A percentile compares a stretch with the other conserved stretches of the same genome.
phyloP scores from a whole-genome alignment of 2,113 vertebrate genomes.

The Datnioides undecimradiatus region DNA sequence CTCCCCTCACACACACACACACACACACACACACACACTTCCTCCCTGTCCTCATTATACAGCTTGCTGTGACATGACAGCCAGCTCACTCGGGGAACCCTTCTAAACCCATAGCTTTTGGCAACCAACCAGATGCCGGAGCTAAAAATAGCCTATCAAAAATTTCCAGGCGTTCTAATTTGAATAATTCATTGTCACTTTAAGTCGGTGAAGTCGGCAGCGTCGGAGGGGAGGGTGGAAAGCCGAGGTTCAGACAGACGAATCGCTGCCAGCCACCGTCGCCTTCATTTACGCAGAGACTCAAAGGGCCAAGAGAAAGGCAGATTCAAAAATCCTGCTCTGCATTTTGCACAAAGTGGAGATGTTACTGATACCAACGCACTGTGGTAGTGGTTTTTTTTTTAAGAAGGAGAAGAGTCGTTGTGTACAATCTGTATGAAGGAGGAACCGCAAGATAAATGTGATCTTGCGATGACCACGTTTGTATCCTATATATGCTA shows the following conservation, averaged over 20 bases:
- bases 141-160: constrained; percentile 78
- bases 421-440: too few relatives aligned
- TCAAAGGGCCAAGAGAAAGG: constrained; percentile 27
- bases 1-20: constrained; percentile 35
- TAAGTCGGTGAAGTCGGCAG: constrained; percentile 36
- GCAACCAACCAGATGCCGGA: constrained; percentile 57
- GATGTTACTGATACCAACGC: constrained; percentile 1
- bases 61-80: constrained; percentile 66
- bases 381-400: too few relatives aligned
- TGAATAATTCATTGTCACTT: constrained; percentile 78
- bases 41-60: constrained; percentile 57
- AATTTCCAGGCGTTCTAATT: constrained; percentile 65
- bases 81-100: constrained; percentile 67
- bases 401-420: too few relatives aligned
- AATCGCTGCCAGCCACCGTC: constrained; percentile 34
- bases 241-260: constrained; percentile 9
- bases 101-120: constrained; percentile 72
- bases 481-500: too few relatives aligned
- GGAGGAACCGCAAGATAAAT: too few relatives aligned
- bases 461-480: too few relatives aligned
- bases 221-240: background rate
- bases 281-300: constrained; percentile 18
- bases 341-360: background rate
- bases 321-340: constrained; percentile 4
- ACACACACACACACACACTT: constrained; percentile 19